A percentile compares a stretch with the other conserved stretches of the same genome.
Conservation (phyloP, 2,888 invertebrate genomes). For the Drosophila diplacantha region DNA sequence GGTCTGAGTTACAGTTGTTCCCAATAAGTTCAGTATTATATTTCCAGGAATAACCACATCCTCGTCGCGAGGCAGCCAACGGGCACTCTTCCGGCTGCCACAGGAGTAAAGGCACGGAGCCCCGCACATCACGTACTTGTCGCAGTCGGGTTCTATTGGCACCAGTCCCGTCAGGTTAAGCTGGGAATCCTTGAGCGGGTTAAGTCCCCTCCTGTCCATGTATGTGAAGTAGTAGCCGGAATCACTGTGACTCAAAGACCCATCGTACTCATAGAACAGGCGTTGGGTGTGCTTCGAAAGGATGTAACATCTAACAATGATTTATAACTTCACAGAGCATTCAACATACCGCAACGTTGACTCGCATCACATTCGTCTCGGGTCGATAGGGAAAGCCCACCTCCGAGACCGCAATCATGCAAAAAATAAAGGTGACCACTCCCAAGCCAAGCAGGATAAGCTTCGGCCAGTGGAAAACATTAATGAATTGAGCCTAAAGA, state of each 20-base stretch:
- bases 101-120: constrained; percentile 64
- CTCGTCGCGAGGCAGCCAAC: constrained; percentile 60
- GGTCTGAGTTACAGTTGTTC: constrained; percentile 32
- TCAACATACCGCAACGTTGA: constrained; percentile 76
- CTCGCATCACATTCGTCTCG: constrained; percentile 78
- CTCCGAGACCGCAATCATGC: constrained; percentile 77
- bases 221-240: constrained; percentile 78
- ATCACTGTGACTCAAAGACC: constrained; percentile 72
- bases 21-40: constrained; percentile 52
- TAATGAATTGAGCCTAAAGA: constrained; percentile 65
- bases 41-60: constrained; percentile 43
- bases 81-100: constrained; percentile 31
- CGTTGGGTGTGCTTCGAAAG: constrained; percentile 77
- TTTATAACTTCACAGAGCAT: background rate
- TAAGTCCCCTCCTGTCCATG: constrained; percentile 72
- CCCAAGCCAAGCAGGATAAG: constrained; percentile 72
- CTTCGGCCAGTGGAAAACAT: constrained; percentile 72
- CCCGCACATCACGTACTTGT: constrained; percentile 67
- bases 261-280: constrained; percentile 74
- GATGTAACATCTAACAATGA: background rate
- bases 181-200: constrained; percentile 39
- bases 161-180: constrained; percentile 55
- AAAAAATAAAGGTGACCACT: constrained; percentile 61
- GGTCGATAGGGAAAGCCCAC: constrained; percentile 81
- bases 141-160: constrained; percentile 53